Evolutionary conservation across 2,888 invertebrate species (phyloP).

Genomic region (Ypsolopha scabrella): DNA sequence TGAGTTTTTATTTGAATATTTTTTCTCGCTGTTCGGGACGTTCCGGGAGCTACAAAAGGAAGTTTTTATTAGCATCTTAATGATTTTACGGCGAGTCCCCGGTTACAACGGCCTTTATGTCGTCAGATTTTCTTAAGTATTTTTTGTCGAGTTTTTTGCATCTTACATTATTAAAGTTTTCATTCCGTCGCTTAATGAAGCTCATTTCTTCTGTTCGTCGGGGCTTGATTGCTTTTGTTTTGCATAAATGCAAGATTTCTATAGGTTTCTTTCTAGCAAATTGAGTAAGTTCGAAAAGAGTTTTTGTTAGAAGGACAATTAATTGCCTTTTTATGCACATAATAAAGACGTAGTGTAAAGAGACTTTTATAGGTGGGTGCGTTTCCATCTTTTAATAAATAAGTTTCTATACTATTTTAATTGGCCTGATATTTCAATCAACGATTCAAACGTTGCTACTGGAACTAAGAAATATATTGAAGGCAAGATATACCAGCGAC

Average conservation of each 20-base stretch:
- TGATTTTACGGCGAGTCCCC: constrained; percentile 71
- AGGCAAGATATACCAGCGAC: no score
- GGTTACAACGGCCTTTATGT: constrained; percentile 71
- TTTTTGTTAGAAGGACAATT: constrained; percentile 48
- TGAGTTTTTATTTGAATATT: constrained; percentile 72
- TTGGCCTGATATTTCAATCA: no score
- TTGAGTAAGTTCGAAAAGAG: constrained; percentile 57
- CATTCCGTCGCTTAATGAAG: constrained; percentile 69
- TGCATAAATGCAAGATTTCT: constrained; percentile 70
- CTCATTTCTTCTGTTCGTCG: constrained; percentile 70
- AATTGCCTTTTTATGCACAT: constrained; percentile 28
- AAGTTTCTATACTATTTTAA: no score
- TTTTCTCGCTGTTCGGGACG: constrained; percentile 54
- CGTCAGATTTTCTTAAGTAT: constrained; percentile 71
- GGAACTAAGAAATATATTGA: no score
- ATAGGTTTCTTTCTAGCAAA: constrained; percentile 61
- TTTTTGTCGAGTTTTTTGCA: constrained; percentile 68
- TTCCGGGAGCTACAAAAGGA: constrained; percentile 66
- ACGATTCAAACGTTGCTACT: no score
- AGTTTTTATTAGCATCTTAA: constrained; percentile 73
- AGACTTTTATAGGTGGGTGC: no score
- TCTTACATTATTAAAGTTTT: constrained; percentile 72
- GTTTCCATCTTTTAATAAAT: no score
- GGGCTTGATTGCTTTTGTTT: constrained; percentile 70
- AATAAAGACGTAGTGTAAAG: background rate